Percentiles rank a stretch among this genome's conserved stretches.
Conservation (phyloP, 2,888 invertebrate genomes). For the Serrognathus titanus region DNA sequence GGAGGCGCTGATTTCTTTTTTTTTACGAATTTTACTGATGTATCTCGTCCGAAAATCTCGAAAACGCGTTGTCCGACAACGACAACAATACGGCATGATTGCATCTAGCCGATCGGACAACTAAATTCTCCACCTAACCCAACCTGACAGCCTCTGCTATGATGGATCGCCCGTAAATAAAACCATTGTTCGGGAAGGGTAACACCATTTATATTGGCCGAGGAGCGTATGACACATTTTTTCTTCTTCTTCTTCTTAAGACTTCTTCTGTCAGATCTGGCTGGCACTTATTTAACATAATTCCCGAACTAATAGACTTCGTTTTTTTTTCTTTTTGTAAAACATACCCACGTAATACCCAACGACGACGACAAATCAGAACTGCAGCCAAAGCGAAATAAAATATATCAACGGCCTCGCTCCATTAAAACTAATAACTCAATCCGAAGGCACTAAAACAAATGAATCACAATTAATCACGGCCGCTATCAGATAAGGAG, state of each 20-base stretch:
- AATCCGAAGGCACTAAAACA: conserved; percentile 11
- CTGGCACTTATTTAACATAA: no score
- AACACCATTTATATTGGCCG: conserved; percentile 1
- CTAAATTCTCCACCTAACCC: conserved; percentile 28
- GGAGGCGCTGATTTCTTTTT: no score
- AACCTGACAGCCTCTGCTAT: conserved; percentile 24
- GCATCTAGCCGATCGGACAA: conserved; percentile 18
- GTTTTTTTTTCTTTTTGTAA: no score
- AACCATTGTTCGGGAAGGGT: conserved; percentile 16
- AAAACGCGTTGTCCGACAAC: no score
- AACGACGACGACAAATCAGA: no score
- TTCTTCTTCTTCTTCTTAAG: background rate
- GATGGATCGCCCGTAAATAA: conserved; percentile 27
- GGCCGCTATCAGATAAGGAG: conserved; percentile 8
- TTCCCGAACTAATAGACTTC: no score
- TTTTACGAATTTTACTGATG: no score
- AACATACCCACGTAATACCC: no score
- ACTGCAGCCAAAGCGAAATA: no score
- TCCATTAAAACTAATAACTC: conserved; percentile 12
- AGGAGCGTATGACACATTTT: no score
- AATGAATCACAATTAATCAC: conserved; percentile 14
- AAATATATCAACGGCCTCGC: background rate
- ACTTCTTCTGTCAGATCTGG: no score
- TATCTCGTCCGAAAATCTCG: no score
- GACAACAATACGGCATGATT: conserved; percentile 4